phyloP scores from a whole-genome alignment of 2,797 vertebrate genomes.

The Darevskia mixta region DNA sequence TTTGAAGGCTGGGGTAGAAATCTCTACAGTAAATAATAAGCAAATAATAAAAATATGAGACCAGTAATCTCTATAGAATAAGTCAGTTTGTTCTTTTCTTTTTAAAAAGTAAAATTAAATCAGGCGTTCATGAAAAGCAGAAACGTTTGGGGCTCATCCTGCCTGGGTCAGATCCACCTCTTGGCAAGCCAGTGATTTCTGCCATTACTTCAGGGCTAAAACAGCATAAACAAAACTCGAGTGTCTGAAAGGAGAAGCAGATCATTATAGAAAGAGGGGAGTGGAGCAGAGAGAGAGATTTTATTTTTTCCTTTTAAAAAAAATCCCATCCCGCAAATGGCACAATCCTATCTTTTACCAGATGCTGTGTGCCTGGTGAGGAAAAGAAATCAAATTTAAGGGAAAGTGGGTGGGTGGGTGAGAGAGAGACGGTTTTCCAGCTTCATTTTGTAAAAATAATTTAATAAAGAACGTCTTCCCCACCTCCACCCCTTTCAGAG shows the following conservation, averaged over 20 bases:
- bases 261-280: conserved; percentile 79
- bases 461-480: conserved; percentile 74
- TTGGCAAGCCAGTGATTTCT: conserved; percentile 59
- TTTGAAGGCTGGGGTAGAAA: background rate
- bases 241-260: conserved; percentile 83
- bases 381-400: conserved; percentile 74
- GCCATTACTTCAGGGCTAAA: conserved; percentile 76
- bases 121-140: conserved; percentile 13
- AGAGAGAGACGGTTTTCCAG: conserved; percentile 60
- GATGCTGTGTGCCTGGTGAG: conserved; percentile 64
- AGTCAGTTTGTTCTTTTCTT: background rate
- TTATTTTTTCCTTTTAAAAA: conserved; percentile 67
- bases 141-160: background rate
- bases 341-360: conserved; percentile 81
- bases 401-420: conserved; percentile 13
- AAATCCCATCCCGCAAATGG: conserved; percentile 69
- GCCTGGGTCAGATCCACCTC: conserved; percentile 47
- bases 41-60: background rate
- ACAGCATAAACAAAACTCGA: conserved; percentile 82
- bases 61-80: conserved; percentile 29
- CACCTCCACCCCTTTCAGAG: conserved; percentile 55
- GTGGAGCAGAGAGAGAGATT: conserved; percentile 52
- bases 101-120: conserved; percentile 22
- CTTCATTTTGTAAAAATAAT: conserved; percentile 66
- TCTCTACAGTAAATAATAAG: background rate